Evolutionary conservation across 2,888 invertebrate genomes (phyloP).

Genomic region (Cataglyphis albicans): DNA sequence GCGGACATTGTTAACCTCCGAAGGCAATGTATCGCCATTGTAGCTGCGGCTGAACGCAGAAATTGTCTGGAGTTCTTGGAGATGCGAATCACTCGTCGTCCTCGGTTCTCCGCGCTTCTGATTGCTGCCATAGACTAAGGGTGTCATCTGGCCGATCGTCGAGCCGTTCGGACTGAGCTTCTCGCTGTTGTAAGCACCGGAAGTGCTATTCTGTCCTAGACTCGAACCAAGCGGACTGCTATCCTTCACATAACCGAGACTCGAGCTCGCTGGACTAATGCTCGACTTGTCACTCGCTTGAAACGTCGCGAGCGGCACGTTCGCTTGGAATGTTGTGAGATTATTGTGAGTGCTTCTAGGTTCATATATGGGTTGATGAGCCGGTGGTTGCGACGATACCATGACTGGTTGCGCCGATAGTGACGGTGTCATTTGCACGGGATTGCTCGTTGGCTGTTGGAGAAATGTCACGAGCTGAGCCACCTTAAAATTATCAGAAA

Average conservation of each 20-base stretch:
- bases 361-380: conserved; percentile 72
- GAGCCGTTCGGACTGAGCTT: conserved; percentile 83
- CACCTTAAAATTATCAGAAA: conserved; percentile 86
- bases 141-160: conserved; percentile 82
- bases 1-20: conserved; percentile 65
- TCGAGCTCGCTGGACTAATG: conserved; percentile 83
- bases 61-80: conserved; percentile 83
- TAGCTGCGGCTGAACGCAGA: conserved; percentile 84
- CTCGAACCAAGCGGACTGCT: conserved; percentile 80
- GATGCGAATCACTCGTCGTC: conserved; percentile 73
- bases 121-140: conserved; percentile 78
- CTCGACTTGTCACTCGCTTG: conserved; percentile 84
- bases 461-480: conserved; percentile 93
- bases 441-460: conserved; percentile 87
- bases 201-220: conserved; percentile 78
- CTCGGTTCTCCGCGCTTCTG: conserved; percentile 71
- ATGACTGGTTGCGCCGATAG: conserved; percentile 82
- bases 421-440: conserved; percentile 85
- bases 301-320: conserved; percentile 82
- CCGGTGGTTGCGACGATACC: conserved; percentile 65
- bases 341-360: conserved; percentile 81
- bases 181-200: conserved; percentile 79
- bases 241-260: conserved; percentile 82
- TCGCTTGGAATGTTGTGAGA: conserved; percentile 84
- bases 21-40: conserved; percentile 62